Base-by-base conservation (phyloP, 2,888 invertebrate genomes). In the Daptonema setosum region DNA sequence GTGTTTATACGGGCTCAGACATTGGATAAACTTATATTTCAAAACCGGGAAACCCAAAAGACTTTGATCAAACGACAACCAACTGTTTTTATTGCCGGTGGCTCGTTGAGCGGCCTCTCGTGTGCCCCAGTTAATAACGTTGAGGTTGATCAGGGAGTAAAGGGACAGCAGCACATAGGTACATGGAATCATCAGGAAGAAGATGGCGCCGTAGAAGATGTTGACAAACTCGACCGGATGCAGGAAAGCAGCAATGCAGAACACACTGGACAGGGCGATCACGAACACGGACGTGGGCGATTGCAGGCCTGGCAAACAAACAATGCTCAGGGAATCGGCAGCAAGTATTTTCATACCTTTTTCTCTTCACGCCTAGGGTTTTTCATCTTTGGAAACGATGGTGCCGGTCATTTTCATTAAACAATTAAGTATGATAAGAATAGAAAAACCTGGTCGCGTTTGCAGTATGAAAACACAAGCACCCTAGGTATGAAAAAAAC, bases 91-190 rank as follows among this genome's bases (percentile, higher is more conserved):
- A 53, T 64, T 60, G 17, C 68, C 68, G 28, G 65, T 67, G 8
- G 68, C 68, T 66, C 72, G 76, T 56, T 70, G 70, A 8, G 68
- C 71, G 14, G 76, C 81, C 71, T 90, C 91, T 59, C 91, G 76
- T 0, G 91, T 91, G 3, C 91, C 91, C 91, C 91, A 91, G 1
- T 83, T 81, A 2, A 91, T 84, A 66, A 87, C 83, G 71, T 91
- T 86, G 74, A 91, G 78, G 71, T 91, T 91, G 70, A 87, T 87
- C 28, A 90, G 76, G 0, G 88, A 86, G 70, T 87, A 91, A 57
- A 91, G 83, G 62, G 88, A 82, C 56, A 91, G 77, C 68, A 91
- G 74, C 78, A 91, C 81, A 71, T 90, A 91, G 83, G 90, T 90
- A 62, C 87, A 85, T 0, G 91, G 91, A 55, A 91, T 86, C 5